Percentiles rank a stretch among this genome's conserved stretches.
Conservation (phyloP, 2,888 invertebrate genomes). For the Sepiola atlantica region DNA sequence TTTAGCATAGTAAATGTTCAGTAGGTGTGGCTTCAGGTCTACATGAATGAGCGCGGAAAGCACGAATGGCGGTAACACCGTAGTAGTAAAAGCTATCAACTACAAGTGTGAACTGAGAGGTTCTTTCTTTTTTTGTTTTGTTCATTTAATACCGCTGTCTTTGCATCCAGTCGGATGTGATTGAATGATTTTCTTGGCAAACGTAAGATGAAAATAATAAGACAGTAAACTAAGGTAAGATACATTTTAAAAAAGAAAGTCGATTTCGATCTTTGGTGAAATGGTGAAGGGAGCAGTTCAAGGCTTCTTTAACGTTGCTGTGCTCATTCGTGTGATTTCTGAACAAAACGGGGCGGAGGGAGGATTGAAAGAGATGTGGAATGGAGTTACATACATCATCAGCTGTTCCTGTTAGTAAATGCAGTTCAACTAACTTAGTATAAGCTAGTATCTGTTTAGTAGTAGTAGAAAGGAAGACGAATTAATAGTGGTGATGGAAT, state of each 20-base stretch:
- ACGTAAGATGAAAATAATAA: too few relatives aligned
- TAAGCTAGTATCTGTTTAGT: background rate
- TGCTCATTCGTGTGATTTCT: too few relatives aligned
- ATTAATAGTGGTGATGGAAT: background rate
- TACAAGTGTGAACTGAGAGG: background rate
- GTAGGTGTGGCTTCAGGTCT: background rate
- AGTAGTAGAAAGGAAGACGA: background rate
- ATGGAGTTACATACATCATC: too few relatives aligned
- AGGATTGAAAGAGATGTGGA: background rate
- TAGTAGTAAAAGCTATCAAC: background rate
- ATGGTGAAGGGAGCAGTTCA: too few relatives aligned
- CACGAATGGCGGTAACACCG: background rate
- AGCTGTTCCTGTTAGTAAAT: background rate
- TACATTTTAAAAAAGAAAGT: too few relatives aligned
- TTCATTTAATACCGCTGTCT: background rate
- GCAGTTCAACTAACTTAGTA: background rate
- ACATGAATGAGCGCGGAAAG: background rate
- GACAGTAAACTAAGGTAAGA: too few relatives aligned
- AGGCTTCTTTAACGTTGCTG: too few relatives aligned
- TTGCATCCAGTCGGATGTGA: background rate
- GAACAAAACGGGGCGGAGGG: background rate
- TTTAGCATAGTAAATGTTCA: conserved; percentile 22
- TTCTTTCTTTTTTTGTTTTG: background rate
- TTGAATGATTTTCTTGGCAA: background rate
- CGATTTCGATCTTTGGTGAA: too few relatives aligned